These are phyloP conservation scores for Lanistes nyassanus DNA, from an alignment of 1,140 invertebrate species.

Conservation along the genomic window DNA sequence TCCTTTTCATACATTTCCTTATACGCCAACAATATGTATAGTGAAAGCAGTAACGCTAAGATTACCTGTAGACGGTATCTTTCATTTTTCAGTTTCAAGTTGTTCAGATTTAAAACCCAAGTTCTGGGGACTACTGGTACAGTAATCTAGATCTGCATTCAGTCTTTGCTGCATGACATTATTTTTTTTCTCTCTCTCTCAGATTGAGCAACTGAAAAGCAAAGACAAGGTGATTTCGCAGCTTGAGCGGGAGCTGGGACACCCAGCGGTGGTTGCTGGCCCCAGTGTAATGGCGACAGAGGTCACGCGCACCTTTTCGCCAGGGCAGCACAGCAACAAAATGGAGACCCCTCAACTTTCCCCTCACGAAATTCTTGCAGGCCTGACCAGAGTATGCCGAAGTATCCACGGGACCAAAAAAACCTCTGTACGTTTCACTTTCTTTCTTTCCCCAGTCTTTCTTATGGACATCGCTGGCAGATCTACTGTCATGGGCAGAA, in stretches of 20 bases:
- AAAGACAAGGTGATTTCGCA: constrained; percentile 51
- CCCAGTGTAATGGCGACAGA: constrained; percentile 19
- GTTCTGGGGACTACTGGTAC: no score
- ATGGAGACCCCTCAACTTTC: constrained; percentile 22
- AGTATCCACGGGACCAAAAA: constrained; percentile 20
- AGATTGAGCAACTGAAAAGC: constrained; percentile 53
- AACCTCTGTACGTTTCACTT: constrained; percentile 12
- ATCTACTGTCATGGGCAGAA: no score
- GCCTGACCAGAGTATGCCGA: constrained; percentile 16
- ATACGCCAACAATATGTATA: no score
- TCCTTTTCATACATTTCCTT: no score
- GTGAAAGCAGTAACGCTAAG: no score
- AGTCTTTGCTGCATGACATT: not conserved
- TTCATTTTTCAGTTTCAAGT: no score
- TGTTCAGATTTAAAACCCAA: no score
- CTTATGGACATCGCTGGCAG: no score
- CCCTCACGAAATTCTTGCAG: constrained; percentile 24
- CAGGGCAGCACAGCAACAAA: constrained; percentile 22
- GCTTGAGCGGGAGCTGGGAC: constrained; percentile 46
- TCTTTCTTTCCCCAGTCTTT: no score
- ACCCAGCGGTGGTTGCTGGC: constrained; percentile 33
- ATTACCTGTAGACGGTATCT: no score
- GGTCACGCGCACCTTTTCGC: constrained; percentile 19
- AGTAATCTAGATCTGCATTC: no score
- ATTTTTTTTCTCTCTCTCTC: constrained; percentile 9